Conservation (phyloP, 1,140 invertebrate species). For the Steinernema khuongi region DNA sequence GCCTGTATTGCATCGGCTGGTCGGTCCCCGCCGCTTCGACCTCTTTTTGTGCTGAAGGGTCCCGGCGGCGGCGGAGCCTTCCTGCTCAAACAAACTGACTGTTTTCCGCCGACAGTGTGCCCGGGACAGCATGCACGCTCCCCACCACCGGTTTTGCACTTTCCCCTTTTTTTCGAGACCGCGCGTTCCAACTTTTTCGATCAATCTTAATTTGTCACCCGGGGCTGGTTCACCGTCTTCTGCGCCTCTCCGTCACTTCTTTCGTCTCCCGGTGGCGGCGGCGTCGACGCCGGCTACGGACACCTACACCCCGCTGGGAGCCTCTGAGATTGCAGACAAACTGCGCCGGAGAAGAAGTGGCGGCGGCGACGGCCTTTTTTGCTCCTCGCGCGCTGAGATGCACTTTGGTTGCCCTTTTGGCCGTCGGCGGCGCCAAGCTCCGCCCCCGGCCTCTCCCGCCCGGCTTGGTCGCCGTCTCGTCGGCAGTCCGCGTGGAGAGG, state of each 20-base stretch:
- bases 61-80: neutral
- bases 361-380: neutral
- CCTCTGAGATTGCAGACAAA: neutral
- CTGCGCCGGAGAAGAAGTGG: conserved; percentile 10
- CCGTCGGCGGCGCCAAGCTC: too few relatives aligned
- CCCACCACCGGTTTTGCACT: neutral
- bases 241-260: neutral
- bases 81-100: neutral
- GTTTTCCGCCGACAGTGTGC: neutral
- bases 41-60: neutral
- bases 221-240: neutral
- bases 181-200: conserved; percentile 15
- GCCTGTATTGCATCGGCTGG: neutral
- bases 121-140: neutral
- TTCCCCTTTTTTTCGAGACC: neutral
- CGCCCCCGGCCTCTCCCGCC: too few relatives aligned
- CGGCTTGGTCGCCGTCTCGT: too few relatives aligned
- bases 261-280: neutral
- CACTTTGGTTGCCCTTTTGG: conserved; percentile 6
- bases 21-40: neutral
- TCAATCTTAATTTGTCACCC: conserved; percentile 14
- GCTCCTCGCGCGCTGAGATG: conserved; percentile 5
- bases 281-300: too few relatives aligned
- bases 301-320: neutral
- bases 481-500: too few relatives aligned